A percentile compares a stretch with the other conserved stretches of the same genome.
phyloP scores from a whole-genome alignment of 2,113 vertebrate species.

The Corapipo altera region DNA sequence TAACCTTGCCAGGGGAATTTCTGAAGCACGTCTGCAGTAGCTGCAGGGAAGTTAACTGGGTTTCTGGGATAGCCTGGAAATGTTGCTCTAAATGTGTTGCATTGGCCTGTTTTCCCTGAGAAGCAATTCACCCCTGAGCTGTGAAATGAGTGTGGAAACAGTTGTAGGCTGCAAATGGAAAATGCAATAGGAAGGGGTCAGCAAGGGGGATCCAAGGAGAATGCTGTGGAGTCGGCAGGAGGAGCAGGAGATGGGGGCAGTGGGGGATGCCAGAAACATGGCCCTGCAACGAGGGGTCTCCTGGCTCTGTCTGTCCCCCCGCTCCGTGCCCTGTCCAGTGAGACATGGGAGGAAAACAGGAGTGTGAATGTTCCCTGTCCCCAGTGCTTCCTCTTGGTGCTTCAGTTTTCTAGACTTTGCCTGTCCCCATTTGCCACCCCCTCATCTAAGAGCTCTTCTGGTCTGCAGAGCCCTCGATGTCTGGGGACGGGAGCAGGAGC shows the following conservation, averaged over 20 bases:
- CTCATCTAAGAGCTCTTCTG: not conserved
- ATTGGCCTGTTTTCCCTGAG: not conserved
- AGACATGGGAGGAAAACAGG: not conserved
- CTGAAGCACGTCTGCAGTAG: not conserved
- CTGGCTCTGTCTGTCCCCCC: not conserved
- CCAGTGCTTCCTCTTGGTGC: not conserved
- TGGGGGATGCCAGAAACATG: accelerated
- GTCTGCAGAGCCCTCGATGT: not conserved
- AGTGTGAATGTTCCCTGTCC: not conserved
- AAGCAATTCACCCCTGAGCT: accelerated
- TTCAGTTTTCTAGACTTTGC: not conserved
- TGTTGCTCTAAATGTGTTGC: not conserved
- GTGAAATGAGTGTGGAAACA: not conserved
- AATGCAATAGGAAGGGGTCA: not conserved
- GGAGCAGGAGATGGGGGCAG: not conserved
- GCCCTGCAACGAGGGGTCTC: not conserved
- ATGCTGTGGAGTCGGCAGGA: accelerated
- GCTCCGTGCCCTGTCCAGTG: not conserved
- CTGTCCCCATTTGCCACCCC: not conserved
- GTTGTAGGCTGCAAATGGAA: not conserved
- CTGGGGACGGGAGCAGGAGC: not conserved
- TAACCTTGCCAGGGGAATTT: not conserved
- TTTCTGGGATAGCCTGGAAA: not conserved
- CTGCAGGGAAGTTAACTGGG: not conserved
- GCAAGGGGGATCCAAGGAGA: not conserved